Conservation (phyloP, 2,888 invertebrate species). For the Abrostola triplasia region DNA sequence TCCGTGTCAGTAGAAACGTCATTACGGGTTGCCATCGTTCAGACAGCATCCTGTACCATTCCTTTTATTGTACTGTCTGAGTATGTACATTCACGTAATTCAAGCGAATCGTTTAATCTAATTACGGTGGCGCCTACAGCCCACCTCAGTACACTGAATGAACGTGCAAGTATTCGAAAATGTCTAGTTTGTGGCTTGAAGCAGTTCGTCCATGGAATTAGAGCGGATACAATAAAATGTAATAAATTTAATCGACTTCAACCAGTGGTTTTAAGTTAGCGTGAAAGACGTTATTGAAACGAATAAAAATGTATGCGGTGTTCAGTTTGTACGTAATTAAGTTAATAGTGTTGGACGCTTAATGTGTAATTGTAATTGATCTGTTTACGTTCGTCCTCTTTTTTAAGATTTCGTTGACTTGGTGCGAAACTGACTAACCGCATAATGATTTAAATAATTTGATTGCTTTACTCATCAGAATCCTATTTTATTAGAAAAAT, state of each 20-base stretch:
- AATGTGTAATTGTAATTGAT: constrained; percentile 5
- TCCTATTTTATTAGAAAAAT: no score
- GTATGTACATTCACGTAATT: constrained; percentile 54
- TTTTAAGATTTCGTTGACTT: not conserved
- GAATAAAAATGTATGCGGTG: constrained; percentile 1
- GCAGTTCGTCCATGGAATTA: constrained; percentile 37
- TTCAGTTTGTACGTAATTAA: constrained; percentile 19
- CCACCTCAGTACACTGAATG: constrained; percentile 42
- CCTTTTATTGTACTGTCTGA: constrained; percentile 53
- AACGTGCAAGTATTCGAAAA: constrained; percentile 62
- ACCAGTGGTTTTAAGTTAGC: constrained; percentile 30
- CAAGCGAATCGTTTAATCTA: constrained; percentile 64
- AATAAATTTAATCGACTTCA: constrained; percentile 35
- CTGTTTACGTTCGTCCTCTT: not conserved
- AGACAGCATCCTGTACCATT: constrained; percentile 50
- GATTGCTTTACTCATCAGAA: no score
- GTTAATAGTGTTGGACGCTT: constrained; percentile 15
- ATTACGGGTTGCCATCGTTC: constrained; percentile 42
- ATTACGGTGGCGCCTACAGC: constrained; percentile 64
- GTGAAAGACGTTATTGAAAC: constrained; percentile 21
- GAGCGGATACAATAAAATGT: constrained; percentile 53
- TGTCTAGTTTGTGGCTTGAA: constrained; percentile 34
- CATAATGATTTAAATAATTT: no score
- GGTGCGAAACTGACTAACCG: no score
- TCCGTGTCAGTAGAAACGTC: constrained; percentile 33